These are phyloP conservation scores for Diprion similis DNA, from an alignment of 1,140 invertebrate genomes.

Conservation along the genomic window DNA sequence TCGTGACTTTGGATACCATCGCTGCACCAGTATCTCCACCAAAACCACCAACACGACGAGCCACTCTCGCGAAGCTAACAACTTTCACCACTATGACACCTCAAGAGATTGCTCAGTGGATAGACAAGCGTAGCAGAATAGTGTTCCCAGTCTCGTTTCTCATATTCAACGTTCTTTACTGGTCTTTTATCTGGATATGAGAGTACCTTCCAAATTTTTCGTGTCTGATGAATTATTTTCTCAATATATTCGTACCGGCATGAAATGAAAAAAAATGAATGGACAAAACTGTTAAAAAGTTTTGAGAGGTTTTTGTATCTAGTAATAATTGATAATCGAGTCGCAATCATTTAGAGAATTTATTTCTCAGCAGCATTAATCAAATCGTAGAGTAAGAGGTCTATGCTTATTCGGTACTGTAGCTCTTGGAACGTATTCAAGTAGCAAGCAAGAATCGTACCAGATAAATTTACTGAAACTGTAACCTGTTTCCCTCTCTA, in stretches of 20 bases:
- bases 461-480: too few species aligned
- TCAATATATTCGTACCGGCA: neutral
- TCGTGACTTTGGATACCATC: slow-evolving; percentile 53
- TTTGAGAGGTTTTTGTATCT: neutral
- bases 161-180: slow-evolving; percentile 85
- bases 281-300: too few species aligned
- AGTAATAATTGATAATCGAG: neutral
- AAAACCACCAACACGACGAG: slow-evolving; percentile 52
- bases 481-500: too few species aligned
- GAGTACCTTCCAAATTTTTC: neutral
- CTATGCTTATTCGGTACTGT: neutral
- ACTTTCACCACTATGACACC: slow-evolving; percentile 84
- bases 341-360: neutral
- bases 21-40: slow-evolving; percentile 44
- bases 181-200: slow-evolving; percentile 77
- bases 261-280: neutral
- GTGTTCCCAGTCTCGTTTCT: slow-evolving; percentile 81
- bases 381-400: neutral
- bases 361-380: neutral
- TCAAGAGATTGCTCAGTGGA: slow-evolving; percentile 86
- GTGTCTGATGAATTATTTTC: too few species aligned
- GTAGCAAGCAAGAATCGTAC: neutral
- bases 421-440: neutral
- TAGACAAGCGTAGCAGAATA: slow-evolving; percentile 79
- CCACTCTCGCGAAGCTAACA: slow-evolving; percentile 53